Base-by-base conservation (phyloP, 2,113 vertebrate genomes). In the Rhabdomys dilectus region DNA sequence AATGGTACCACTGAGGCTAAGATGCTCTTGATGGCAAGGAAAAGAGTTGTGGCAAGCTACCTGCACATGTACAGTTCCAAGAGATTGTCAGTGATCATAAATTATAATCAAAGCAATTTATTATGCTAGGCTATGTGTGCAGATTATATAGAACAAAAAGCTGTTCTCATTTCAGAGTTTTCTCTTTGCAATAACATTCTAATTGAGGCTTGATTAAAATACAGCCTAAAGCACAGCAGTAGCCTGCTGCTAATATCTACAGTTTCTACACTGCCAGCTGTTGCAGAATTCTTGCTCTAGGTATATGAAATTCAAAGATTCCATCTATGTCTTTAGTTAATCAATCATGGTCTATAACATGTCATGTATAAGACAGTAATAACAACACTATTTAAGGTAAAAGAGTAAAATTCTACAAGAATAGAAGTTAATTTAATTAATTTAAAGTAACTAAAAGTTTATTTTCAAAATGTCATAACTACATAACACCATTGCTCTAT, bases 381-480 rank as follows among this genome's bases (percentile, higher is more conserved):
- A 95, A 93, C 34, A 82, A 0, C 62, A 68, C 78, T 62, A 77
- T 29, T 82, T 89, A 96, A 96, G 45, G 24, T 10, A 72, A 8
- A 91, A 60, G 84, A 81, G 53, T 36, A 68, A 68, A 68, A 68
- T 36, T 87, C 87, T 39, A 45, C 42, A 72, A 80, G 2, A 70
- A 12, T 45, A 96, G 82, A 88, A 78, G 21, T 24, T 73, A 76
- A 19, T 60, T 60, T 19, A 60, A 51, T 51, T 51, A 51, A 51
- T 51, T 51, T 51, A 51, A 51, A 21, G 58, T 70, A 77, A 76
- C 62, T 81, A 89, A 89, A 89, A 92, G 60, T 7, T 88, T 26
- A 93, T 80, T 88, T 96, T 93, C 22, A 97, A 96, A 97, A 88
- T 42, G 80, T 19, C 39, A 19, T 85, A 85, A 64, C 26, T 64